phyloP scores from a whole-genome alignment of 1,140 invertebrate genomes.

The Metaphire vulgaris region DNA sequence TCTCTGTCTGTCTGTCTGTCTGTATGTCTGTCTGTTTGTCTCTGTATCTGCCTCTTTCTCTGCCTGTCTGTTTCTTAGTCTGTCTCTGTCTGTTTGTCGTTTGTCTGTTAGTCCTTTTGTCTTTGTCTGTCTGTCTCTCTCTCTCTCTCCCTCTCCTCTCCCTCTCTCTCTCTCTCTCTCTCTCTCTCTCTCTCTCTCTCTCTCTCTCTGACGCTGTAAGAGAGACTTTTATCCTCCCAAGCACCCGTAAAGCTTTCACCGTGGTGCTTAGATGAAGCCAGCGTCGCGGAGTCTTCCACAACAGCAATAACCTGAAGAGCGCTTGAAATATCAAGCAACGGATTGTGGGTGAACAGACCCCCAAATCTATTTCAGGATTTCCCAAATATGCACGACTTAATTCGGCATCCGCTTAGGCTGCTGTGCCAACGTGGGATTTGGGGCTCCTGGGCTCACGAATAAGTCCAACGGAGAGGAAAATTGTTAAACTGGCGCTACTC shows the following conservation, averaged over 20 bases:
- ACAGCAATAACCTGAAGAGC: too few species aligned
- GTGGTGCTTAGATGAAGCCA: too few species aligned
- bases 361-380: too few species aligned
- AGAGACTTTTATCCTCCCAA: background rate
- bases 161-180: background rate
- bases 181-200: background rate
- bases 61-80: background rate
- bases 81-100: background rate
- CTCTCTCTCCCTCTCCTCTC: background rate
- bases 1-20: slow-evolving; percentile 1
- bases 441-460: background rate
- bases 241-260: background rate
- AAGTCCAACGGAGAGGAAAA: background rate
- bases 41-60: slow-evolving; percentile 9
- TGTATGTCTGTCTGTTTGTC: background rate
- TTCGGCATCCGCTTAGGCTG: background rate
- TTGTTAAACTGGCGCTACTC: background rate
- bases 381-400: too few species aligned
- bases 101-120: background rate
- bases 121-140: background rate
- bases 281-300: too few species aligned
- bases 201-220: background rate
- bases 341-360: too few species aligned
- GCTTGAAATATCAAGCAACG: too few species aligned
- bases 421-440: background rate